Conservation (phyloP, 2,888 invertebrate species). For the Celastrina argiolus region DNA sequence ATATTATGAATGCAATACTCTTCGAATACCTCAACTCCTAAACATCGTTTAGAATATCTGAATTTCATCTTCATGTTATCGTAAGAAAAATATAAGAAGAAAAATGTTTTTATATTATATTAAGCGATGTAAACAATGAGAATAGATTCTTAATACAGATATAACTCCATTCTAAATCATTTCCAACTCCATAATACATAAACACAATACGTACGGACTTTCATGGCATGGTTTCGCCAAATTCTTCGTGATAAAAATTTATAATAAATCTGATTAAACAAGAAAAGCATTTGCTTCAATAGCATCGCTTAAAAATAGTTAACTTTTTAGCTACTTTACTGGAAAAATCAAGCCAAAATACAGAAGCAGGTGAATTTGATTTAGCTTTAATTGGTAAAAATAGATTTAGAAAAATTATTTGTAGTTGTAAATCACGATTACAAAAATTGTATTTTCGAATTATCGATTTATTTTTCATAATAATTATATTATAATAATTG, state of each 20-base stretch:
- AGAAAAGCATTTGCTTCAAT: background rate
- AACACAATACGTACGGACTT: background rate
- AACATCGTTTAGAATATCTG: background rate
- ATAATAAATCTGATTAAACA: background rate
- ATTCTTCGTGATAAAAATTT: no score
- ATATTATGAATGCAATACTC: background rate
- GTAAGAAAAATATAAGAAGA: background rate
- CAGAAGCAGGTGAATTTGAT: slow-evolving; percentile 45
- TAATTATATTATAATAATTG: background rate
- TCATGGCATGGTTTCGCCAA: no score
- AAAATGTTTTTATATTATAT: background rate
- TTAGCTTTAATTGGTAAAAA: slow-evolving; percentile 45
- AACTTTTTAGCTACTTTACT: background rate
- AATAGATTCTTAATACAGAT: no score
- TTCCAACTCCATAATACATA: background rate
- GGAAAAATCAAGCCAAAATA: slow-evolving; percentile 42
- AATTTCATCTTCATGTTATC: slow-evolving; percentile 7
- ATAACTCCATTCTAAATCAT: background rate
- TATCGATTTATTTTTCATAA: background rate
- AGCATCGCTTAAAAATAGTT: no score
- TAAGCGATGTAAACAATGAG: background rate
- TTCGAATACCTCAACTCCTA: background rate
- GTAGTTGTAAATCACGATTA: background rate
- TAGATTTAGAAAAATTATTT: slow-evolving; percentile 19
- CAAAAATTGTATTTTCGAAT: slow-evolving; percentile 8